Percentiles rank a stretch among this genome's conserved stretches.
Evolutionary conservation across 2,888 invertebrate genomes (phyloP).

Genomic region (Priocnemis perturbator): DNA sequence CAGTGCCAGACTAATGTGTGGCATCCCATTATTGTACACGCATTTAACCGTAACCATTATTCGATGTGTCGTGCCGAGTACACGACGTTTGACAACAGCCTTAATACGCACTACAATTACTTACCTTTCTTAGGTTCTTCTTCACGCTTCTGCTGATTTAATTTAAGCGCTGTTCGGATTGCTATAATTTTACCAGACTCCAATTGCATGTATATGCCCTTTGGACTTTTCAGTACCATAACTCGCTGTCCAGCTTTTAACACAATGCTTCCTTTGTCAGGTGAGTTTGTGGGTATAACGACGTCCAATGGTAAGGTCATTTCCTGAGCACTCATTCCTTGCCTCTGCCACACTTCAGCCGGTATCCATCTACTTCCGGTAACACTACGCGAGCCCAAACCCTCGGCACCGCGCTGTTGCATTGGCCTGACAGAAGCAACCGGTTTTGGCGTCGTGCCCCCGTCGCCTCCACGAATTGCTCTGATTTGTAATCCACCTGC

Average conservation of each 20-base stretch:
- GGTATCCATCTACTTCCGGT: conserved; percentile 85
- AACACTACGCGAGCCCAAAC: conserved; percentile 76
- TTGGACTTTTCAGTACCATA: conserved; percentile 94
- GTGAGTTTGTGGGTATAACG: conserved; percentile 93
- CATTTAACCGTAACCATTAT: too few relatives aligned
- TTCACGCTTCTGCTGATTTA: conserved; percentile 77
- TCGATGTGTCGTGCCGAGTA: too few relatives aligned
- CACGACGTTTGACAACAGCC: too few relatives aligned
- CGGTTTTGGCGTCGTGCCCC: conserved; percentile 81
- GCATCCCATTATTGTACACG: too few relatives aligned
- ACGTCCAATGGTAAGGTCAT: conserved; percentile 95
- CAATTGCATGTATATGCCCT: conserved; percentile 96
- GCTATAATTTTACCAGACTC: conserved; percentile 97
- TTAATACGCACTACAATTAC: too few relatives aligned
- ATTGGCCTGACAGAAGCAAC: conserved; percentile 87
- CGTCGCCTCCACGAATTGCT: conserved; percentile 78
- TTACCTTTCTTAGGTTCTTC: conserved; percentile 74
- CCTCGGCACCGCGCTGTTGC: conserved; percentile 78
- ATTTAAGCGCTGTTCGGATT: conserved; percentile 87
- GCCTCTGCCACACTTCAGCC: conserved; percentile 92
- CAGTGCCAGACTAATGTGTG: too few relatives aligned
- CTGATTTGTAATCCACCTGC: conserved; percentile 77
- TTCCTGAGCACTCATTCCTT: conserved; percentile 96
- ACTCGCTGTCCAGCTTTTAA: conserved; percentile 96
- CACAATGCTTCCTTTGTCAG: conserved; percentile 92